Conservation (phyloP, 1,140 invertebrate species). For the Micrasema minimum region DNA sequence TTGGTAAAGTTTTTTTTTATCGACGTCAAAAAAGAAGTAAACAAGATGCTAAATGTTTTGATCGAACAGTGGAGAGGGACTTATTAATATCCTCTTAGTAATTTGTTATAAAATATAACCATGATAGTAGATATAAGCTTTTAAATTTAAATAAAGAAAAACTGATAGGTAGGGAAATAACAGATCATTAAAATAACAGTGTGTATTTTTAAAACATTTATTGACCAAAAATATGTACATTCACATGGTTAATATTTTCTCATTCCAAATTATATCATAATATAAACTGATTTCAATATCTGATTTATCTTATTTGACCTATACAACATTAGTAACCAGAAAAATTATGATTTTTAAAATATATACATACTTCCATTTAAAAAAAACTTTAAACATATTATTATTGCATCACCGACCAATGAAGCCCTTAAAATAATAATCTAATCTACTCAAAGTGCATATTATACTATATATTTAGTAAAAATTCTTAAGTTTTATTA, state of each 20-base stretch:
- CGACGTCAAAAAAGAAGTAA: too few species aligned
- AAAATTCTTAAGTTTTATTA: constrained; percentile 22
- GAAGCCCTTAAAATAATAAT: constrained; percentile 31
- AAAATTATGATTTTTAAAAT: neutral
- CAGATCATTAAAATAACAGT: too few species aligned
- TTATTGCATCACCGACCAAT: constrained; percentile 52
- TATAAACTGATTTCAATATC: neutral
- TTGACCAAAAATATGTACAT: constrained; percentile 41
- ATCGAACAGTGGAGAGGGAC: too few species aligned
- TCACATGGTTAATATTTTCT: constrained; percentile 7
- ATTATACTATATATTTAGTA: constrained; percentile 35
- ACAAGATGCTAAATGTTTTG: too few species aligned
- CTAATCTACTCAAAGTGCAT: constrained; percentile 29
- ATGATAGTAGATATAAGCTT: too few species aligned
- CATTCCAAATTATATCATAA: neutral
- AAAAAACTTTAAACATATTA: constrained; percentile 11
- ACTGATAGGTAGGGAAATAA: too few species aligned
- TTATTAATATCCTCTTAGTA: too few species aligned
- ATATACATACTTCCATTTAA: constrained; percentile 31
- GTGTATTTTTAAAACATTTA: constrained; percentile 29
- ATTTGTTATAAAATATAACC: too few species aligned
- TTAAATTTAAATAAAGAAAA: too few species aligned
- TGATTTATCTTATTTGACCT: neutral
- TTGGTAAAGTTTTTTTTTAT: too few species aligned
- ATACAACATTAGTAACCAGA: constrained; percentile 12